Evolutionary conservation across 2,888 invertebrate species (phyloP), one percentile per base, ranked within the genome.

Genomic region (Ashinkailepas kermadecensis): DNA sequence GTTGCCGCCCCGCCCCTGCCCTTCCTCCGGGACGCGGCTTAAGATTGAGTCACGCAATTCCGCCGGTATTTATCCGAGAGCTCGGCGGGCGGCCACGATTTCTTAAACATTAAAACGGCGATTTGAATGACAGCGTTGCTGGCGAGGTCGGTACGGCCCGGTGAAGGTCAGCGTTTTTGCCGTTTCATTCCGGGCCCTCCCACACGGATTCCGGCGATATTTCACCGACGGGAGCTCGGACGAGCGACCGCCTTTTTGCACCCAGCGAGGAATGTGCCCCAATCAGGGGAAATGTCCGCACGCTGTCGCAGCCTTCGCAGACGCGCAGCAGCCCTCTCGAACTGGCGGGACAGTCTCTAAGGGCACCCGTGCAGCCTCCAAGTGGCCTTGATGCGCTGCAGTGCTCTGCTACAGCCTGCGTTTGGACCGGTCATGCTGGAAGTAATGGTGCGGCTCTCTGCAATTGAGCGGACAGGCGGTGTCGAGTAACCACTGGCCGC

Each of bases 1-100:
- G 39, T 39, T 39, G 81, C 82, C 80, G 81, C 81, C 78, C 74
- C 80, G 81, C 82, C 78, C 82, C 82, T 78, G 4, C 39, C 39
- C 39, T 39, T 39, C 39, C 39, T 39, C 39, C 39, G 39, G 39
- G 39, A 39, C 80, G 81, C 56, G 59, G 57, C 70, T 58, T 39
- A 67, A 54, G 65, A 59, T 54, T 78, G 81, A 54, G 81, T 78
- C 56, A 56, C 62, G 57, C 70, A 39, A 70, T n/a, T 54, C 39
- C 18, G 56, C 1, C 7, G 59, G 81, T 57, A 57, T 59, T 78
- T 78, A 78, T 70, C 74, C 9, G 70, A 7, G 21, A n/a, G 65
- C 67, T 11, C 39, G 21, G 67, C 56, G 67, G 54, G 81, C 39
- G 39, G 25, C 39, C 62, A 64, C 62, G 13, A 39, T 39, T 70